Conservation (phyloP, 1,140 invertebrate species). For the Zaprionus tsacasi region DNA sequence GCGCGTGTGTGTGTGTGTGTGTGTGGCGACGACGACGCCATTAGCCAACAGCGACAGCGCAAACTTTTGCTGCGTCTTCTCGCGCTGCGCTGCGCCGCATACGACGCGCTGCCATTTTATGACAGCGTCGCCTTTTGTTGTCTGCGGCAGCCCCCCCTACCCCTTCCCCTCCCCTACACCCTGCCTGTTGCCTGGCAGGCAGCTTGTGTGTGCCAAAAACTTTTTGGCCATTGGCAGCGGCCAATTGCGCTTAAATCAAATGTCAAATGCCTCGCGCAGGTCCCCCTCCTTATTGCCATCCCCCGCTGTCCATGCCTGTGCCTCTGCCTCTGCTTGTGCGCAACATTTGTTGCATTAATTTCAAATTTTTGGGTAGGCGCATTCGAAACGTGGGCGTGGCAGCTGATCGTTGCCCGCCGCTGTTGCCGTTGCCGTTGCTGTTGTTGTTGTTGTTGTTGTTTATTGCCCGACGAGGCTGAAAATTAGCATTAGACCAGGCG, state of each 20-base stretch:
- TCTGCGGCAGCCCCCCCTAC: neutral
- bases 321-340: slow-evolving; percentile 6
- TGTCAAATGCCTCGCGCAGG: slow-evolving; percentile 33
- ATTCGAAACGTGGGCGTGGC: slow-evolving; percentile 32
- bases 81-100: slow-evolving; percentile 25
- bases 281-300: too few species aligned
- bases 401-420: neutral
- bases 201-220: slow-evolving; percentile 25
- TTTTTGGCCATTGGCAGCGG: slow-evolving; percentile 20
- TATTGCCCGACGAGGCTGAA: slow-evolving; percentile 59
- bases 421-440: too few species aligned
- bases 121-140: slow-evolving; percentile 65
- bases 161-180: neutral
- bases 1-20: slow-evolving; percentile 23
- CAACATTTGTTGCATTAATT: slow-evolving; percentile 72
- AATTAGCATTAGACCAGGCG: slow-evolving; percentile 68
- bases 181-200: too few species aligned
- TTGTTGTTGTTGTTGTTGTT: slow-evolving; percentile 48
- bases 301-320: too few species aligned
- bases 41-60: slow-evolving; percentile 55
- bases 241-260: slow-evolving; percentile 52
- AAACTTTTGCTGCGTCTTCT: slow-evolving; percentile 45
- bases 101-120: slow-evolving; percentile 73
- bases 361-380: slow-evolving; percentile 63
- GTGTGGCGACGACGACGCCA: slow-evolving; percentile 67